These are phyloP conservation scores for Monoplex corrugatus DNA, from an alignment of 2,888 invertebrate species.

Conservation along the genomic window DNA sequence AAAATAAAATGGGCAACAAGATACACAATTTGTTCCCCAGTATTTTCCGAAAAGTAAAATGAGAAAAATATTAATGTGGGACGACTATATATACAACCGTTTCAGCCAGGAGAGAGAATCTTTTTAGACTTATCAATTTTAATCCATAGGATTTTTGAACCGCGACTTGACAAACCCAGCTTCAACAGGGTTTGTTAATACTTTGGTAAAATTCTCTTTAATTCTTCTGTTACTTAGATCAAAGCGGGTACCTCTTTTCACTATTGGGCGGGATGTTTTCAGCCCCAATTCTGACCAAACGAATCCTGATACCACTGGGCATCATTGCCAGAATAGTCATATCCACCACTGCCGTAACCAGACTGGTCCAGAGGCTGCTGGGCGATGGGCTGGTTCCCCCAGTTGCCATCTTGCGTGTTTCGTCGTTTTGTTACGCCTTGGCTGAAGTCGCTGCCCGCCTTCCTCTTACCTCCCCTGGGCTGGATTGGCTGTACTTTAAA, in stretches of 20 bases:
- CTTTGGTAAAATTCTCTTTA: conserved; percentile 19
- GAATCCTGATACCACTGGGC: conserved; percentile 89
- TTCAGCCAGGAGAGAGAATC: conserved; percentile 43
- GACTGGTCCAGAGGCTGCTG: conserved; percentile 88
- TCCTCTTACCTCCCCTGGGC: conserved; percentile 90
- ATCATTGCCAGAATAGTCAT: conserved; percentile 83
- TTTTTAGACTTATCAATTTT: conserved; percentile 41
- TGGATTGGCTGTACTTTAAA: conserved; percentile 52
- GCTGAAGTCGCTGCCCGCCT: conserved; percentile 98
- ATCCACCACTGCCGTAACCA: conserved; percentile 82
- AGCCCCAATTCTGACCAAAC: conserved; percentile 86
- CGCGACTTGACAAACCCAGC: conserved; percentile 15
- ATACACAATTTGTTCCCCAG: conserved; percentile 42
- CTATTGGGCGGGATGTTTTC: conserved; percentile 47
- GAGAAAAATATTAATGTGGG: conserved; percentile 44
- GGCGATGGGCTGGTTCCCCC: conserved; percentile 94
- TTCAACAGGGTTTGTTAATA: conserved; percentile 29
- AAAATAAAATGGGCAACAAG: conserved; percentile 38
- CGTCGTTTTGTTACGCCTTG: conserved; percentile 96
- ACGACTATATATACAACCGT: conserved; percentile 44
- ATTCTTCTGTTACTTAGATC: neutral
- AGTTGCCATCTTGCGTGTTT: conserved; percentile 82
- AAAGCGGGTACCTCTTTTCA: conserved; percentile 27
- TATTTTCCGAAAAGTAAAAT: conserved; percentile 45
- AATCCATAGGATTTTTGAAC: conserved; percentile 17